Base-by-base conservation (phyloP, 1,140 invertebrate genomes). In the Chrysopa pallens region DNA sequence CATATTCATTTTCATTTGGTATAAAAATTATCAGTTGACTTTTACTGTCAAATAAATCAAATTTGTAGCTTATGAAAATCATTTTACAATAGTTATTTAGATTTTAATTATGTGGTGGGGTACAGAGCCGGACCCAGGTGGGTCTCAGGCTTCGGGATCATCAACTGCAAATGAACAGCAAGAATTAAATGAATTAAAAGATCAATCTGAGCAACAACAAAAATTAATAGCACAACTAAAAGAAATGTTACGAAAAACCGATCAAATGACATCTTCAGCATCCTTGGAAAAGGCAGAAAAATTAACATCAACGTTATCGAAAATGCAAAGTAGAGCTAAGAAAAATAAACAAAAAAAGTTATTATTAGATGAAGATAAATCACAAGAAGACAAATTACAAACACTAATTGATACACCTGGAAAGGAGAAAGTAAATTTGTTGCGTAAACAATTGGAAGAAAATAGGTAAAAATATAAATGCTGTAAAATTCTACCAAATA, bases 381-480 rank as follows among this genome's bases (percentile, higher is more conserved):
- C 38, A 45, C 36, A 13, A 38, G 31, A 36, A 36, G 42, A 39
- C 14, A 49, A 38, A n/a, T 37, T 31, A 39, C 42, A 28, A 33
- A 45, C n/a, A 39, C 50, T 33, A 38, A 38, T 33, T 29, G 45
- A 28, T 4, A 61, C 47, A 29, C 56, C 55, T 38, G 62, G 62
- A 39, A 66, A 53, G 48, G 64, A 68, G 46, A 68, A 66, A 48
- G 53, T 69, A 11, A 56, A 58, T 48, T 55, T 69, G 43, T 45
- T 69, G 4, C 58, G 64, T 9, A 60, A 66, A 45, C 66, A 68
- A 50, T 47, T 68, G 14, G 66, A 68, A 48, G 56, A 69, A 50
- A 69, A 66, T 49, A 59, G 53, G 57, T 59, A 51, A 29, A 48
- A 48, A 38, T 23, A 41, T 40, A 29, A 36, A 6, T 41, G 6